These are phyloP conservation scores for Octodon degus DNA, from an alignment of 2,113 vertebrate species.

Conservation along the genomic window DNA sequence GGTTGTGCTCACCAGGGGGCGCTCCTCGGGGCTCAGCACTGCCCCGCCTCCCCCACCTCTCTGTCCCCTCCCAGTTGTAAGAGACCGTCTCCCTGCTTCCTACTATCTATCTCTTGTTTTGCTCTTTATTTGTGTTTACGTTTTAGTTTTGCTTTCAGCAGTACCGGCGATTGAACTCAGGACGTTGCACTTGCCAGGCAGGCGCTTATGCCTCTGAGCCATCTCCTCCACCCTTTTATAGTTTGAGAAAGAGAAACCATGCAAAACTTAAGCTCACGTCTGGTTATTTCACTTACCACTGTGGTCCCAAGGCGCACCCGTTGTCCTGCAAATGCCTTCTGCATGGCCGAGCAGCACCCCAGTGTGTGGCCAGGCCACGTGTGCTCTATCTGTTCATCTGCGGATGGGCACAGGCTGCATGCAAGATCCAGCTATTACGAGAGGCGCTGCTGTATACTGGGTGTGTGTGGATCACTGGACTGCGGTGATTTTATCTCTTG, in stretches of 20 bases:
- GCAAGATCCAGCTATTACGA: background rate
- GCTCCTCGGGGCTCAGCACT: too few relatives aligned
- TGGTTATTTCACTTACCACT: background rate
- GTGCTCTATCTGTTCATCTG: background rate
- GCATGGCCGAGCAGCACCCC: background rate
- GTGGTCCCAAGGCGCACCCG: background rate
- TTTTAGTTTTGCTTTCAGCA: too few relatives aligned
- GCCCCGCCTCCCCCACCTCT: background rate
- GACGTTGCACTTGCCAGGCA: too few relatives aligned
- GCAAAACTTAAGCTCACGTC: background rate
- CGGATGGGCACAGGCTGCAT: background rate
- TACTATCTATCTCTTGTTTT: background rate
- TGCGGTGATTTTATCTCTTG: background rate
- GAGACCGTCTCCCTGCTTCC: background rate
- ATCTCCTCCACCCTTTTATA: too few relatives aligned
- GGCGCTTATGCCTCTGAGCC: too few relatives aligned
- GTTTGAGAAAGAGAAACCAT: background rate
- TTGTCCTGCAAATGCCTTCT: background rate
- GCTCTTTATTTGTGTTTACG: background rate
- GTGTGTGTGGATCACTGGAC: background rate
- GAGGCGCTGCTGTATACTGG: background rate
- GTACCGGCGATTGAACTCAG: too few relatives aligned
- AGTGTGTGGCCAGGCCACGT: background rate
- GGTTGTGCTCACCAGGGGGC: rapidly evolving
- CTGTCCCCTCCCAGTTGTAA: background rate